Evolutionary conservation across 1,140 invertebrate genomes (phyloP).

Genomic region (Chrysoperla carnea): DNA sequence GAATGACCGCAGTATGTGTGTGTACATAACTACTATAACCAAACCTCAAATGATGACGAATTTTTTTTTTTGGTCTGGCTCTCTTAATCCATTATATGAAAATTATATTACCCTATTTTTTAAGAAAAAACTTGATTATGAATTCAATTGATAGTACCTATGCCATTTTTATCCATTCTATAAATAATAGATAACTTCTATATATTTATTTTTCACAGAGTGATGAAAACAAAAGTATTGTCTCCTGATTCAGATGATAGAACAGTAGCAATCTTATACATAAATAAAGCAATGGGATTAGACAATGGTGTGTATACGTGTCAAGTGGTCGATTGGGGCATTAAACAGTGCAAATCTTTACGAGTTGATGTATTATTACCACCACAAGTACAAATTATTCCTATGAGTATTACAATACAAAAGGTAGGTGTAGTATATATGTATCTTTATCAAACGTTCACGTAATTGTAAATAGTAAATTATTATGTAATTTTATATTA

Average conservation of each 20-base stretch:
- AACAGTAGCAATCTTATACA: constrained; percentile 46
- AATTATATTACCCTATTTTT: too few species aligned
- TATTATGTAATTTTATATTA: background rate
- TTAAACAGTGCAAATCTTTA: constrained; percentile 52
- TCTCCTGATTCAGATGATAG: constrained; percentile 43
- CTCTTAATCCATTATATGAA: too few species aligned
- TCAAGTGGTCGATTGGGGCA: constrained; percentile 48
- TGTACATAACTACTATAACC: too few species aligned
- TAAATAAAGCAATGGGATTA: constrained; percentile 41
- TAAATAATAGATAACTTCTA: too few species aligned
- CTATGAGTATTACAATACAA: constrained; percentile 51
- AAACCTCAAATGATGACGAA: too few species aligned
- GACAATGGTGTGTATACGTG: constrained; percentile 60
- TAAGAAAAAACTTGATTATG: too few species aligned
- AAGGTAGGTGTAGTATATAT: constrained; percentile 37
- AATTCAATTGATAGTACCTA: too few species aligned
- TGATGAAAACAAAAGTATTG: constrained; percentile 39
- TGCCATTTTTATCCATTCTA: too few species aligned
- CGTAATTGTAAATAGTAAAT: background rate
- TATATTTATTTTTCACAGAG: constrained; percentile 18
- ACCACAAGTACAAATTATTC: constrained; percentile 48
- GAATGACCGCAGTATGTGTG: too few species aligned
- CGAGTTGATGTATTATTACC: constrained; percentile 43
- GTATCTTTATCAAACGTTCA: background rate
- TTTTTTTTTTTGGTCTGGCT: too few species aligned